Conservation (phyloP, 2,888 invertebrate genomes). For the Rhagophthalmus giganteus region DNA sequence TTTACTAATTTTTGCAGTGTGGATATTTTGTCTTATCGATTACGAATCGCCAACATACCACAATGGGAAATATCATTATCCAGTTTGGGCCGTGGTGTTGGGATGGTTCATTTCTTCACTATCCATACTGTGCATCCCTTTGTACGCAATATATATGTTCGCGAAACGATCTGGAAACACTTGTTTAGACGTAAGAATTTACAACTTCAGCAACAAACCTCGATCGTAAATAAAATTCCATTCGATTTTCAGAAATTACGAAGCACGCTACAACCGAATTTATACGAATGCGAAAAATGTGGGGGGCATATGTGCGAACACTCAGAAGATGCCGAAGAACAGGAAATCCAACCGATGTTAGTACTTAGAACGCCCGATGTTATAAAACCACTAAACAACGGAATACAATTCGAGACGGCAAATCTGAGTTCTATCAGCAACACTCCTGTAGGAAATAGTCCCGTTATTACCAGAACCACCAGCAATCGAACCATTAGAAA, state of each 20-base stretch:
- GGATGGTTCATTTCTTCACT: constrained; percentile 86
- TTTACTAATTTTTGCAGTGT: constrained; percentile 77
- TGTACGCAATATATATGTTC: constrained; percentile 74
- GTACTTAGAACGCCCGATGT: constrained; percentile 14
- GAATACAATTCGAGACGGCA: constrained; percentile 13
- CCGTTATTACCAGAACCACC: constrained; percentile 3
- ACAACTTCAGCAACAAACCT: no score
- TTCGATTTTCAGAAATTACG: constrained; percentile 68
- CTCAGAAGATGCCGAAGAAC: constrained; percentile 49
- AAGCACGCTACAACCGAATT: constrained; percentile 73
- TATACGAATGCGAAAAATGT: constrained; percentile 75
- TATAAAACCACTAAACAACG: constrained; percentile 5
- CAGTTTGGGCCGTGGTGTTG: constrained; percentile 80
- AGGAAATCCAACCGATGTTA: constrained; percentile 37
- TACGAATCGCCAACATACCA: constrained; percentile 85
- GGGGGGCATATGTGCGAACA: constrained; percentile 79
- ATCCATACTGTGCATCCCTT: constrained; percentile 84
- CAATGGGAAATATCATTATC: constrained; percentile 77
- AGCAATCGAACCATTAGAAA: constrained; percentile 5
- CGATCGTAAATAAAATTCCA: neutral
- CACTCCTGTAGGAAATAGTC: constrained; percentile 12
- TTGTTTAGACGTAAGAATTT: constrained; percentile 76
- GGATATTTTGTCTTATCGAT: constrained; percentile 87
- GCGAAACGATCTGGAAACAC: constrained; percentile 71
- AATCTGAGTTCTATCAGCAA: constrained; percentile 5